Base-by-base conservation (phyloP, 2,797 vertebrate species). In the Chloroceryle inda region DNA sequence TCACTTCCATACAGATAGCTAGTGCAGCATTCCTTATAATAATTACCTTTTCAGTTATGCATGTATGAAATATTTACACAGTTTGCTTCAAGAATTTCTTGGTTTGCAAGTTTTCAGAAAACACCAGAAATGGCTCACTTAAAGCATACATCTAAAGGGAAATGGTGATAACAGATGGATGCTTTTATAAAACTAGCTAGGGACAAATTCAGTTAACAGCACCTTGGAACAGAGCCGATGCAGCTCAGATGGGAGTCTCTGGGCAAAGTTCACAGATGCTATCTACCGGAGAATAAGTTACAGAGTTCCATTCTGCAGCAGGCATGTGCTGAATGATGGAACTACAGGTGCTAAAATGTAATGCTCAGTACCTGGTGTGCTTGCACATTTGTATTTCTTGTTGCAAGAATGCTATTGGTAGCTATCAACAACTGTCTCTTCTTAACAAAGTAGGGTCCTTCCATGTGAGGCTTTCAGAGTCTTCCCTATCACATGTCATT, bases 51-150 rank as follows among this genome's bases (percentile, higher is more conserved):
- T 42, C 69, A 77, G 66, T 62, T 80, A 86, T n/a, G 42, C 42
- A 53, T 10, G 10, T 66, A 26, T 77, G 63, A 92, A 94, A 91
- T 77, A 47, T 72, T 95, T 93, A 76, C 63, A 92, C 21, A 50
- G 67, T 95, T 94, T 92, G 44, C 66, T 92, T 91, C 44, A 81
- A 82, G 88, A 94, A 91, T 95, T 77, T 94, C 72, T 94, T 85
- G 67, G 67, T 93, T 85, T 85, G 63, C 76, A 93, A 89, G 92
- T 94, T 94, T 12, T 1, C 64, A 77, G 42, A 74, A 91, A 84
- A 18, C 69, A 72, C 59, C 50, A 83, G 85, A 80, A 96, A 72
- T 52, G 40, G 27, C 69, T 94, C 45, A 13, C 75, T 94, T 86
- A 75, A 88, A 79, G 53, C 33, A 42, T 59, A 56, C 49, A 79